These are phyloP conservation scores for rat (Rattus norvegicus) DNA, from an alignment of 2,113 vertebrate genomes.

Conservation along the genomic window DNA sequence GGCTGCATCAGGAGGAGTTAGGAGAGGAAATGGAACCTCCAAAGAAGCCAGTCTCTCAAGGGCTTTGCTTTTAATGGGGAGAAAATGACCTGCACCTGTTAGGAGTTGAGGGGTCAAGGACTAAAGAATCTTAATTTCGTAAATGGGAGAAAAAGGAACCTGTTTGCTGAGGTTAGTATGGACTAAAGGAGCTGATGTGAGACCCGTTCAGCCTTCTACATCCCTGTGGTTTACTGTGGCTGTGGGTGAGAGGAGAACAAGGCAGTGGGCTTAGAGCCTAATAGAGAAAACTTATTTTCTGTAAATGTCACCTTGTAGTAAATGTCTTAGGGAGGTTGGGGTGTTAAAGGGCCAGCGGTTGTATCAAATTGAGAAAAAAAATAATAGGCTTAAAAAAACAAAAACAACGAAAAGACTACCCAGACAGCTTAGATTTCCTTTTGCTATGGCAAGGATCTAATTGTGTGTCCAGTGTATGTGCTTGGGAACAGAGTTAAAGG, in stretches of 20 bases:
- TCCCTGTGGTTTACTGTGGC: neutral
- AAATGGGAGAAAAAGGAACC: neutral
- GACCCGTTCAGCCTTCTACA: neutral
- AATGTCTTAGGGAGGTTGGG: neutral
- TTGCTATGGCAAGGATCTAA: neutral
- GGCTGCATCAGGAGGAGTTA: neutral
- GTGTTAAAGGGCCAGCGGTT: neutral
- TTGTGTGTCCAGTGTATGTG: neutral
- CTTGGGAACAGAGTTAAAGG: neutral
- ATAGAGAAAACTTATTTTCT: conserved; percentile 11
- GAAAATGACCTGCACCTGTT: neutral
- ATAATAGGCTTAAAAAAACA: neutral
- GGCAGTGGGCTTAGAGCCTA: neutral
- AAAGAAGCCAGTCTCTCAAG: neutral
- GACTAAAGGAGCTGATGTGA: neutral
- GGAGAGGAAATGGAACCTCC: neutral
- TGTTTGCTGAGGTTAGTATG: conserved; percentile 19
- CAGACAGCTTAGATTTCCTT: neutral
- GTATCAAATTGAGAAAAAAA: neutral
- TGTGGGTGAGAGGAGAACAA: neutral
- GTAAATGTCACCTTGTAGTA: conserved; percentile 20
- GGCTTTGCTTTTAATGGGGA: neutral
- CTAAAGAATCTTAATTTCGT: neutral
- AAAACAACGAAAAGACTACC: too few species aligned
- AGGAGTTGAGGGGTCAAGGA: neutral